Base-by-base conservation (phyloP, 1,140 invertebrate species). In the Lycorma delicatula region DNA sequence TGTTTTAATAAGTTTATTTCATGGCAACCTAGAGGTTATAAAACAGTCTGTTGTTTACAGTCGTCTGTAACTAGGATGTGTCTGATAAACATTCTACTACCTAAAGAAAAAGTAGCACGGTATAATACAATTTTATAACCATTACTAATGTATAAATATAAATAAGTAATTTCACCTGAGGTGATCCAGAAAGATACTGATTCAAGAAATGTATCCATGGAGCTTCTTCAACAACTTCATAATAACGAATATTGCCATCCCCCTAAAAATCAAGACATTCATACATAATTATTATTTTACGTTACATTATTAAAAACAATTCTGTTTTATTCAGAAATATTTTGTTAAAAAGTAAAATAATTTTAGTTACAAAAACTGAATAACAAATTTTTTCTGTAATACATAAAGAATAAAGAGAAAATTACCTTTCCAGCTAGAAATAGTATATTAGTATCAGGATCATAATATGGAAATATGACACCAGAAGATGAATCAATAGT, bases 241-340 rank as follows among this genome's bases (percentile, higher is more conserved):
- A 97, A 72, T 96, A 97, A 7, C 93, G 79, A 60, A 97, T 95
- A 67, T 93, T 95, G 7, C 93, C 91, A 70, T 96, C 93, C 1
- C 93, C 92, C 81, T 93, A 48, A 54, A 53, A 59, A 46, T 36
- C 22, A 58, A 13, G n/a, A 9, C 31, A 9, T n/a, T n/a, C n/a
- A n/a, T n/a, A n/a, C n/a, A n/a, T n/a, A n/a, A n/a, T n/a, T n/a
- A n/a, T n/a, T n/a, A n/a, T n/a, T n/a, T n/a, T n/a, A n/a, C n/a
- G n/a, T n/a, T n/a, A n/a, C n/a, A n/a, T n/a, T n/a, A n/a, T n/a
- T n/a, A n/a, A n/a, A n/a, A n/a, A n/a, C n/a, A n/a, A n/a, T n/a
- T n/a, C n/a, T n/a, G n/a, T n/a, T n/a, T n/a, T n/a, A n/a, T n/a
- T n/a, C n/a, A n/a, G n/a, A n/a, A n/a, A n/a, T n/a, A n/a, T n/a